Evolutionary conservation across 2,888 invertebrate species (phyloP).

Genomic region (Andricus quercusramuli): DNA sequence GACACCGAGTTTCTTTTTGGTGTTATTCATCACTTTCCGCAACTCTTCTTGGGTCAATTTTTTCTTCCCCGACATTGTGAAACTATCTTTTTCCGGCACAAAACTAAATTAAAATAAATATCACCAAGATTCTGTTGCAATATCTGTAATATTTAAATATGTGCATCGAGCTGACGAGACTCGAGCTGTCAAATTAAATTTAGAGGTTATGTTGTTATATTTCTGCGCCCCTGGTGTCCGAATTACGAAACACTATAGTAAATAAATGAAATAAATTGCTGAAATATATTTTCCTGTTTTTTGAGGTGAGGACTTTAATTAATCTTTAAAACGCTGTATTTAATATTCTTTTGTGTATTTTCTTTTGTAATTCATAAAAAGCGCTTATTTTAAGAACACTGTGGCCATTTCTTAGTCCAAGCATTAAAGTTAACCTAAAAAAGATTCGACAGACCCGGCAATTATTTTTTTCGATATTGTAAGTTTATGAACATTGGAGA

Average conservation of each 20-base stretch:
- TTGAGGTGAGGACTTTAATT: background rate
- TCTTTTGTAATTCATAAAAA: background rate
- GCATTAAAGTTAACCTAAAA: background rate
- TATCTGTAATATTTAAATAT: background rate
- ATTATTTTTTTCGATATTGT: no score
- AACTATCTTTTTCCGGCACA: background rate
- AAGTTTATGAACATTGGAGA: no score
- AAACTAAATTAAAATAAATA: background rate
- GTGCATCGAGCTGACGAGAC: background rate
- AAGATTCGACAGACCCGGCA: no score
- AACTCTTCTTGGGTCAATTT: constrained; percentile 86
- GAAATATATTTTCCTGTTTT: background rate
- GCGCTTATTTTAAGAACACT: background rate
- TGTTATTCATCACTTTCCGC: constrained; percentile 86
- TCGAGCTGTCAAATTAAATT: background rate
- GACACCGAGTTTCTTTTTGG: constrained; percentile 82
- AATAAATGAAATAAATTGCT: background rate
- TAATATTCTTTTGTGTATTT: background rate
- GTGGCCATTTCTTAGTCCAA: background rate
- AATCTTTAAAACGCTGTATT: background rate
- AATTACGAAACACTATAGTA: background rate
- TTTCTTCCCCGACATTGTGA: constrained; percentile 80
- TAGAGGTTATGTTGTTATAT: constrained; percentile 7
- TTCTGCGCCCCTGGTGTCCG: background rate
- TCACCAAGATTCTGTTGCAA: background rate